Conservation (phyloP, 1,140 invertebrate species). For the Drosophila aff. region DNA sequence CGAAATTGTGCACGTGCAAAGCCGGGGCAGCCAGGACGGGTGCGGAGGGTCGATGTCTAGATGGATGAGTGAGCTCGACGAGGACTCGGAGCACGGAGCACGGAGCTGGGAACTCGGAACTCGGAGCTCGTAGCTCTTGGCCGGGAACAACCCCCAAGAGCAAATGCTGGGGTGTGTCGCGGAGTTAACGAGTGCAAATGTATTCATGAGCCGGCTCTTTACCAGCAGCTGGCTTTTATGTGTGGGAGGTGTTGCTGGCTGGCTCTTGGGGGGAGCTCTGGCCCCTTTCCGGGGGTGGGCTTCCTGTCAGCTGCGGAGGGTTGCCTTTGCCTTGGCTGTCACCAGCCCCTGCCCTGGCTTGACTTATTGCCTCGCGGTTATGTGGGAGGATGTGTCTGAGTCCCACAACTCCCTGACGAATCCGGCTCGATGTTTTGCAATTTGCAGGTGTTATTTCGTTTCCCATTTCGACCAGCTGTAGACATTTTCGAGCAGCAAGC, state of each 20-base stretch:
- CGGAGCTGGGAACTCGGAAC: neutral
- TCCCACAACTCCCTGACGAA: slow-evolving; percentile 55
- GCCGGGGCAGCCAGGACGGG: slow-evolving; percentile 21
- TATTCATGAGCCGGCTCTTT: slow-evolving; percentile 79
- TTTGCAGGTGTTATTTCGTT: slow-evolving; percentile 76
- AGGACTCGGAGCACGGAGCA: slow-evolving; percentile 1
- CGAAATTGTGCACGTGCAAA: slow-evolving; percentile 83
- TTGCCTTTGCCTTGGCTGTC: slow-evolving; percentile 11
- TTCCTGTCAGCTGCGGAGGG: slow-evolving; percentile 71
- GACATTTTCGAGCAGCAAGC: slow-evolving; percentile 46
- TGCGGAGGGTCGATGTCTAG: slow-evolving; percentile 1
- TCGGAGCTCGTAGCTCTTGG: neutral
- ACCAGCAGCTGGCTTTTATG: slow-evolving; percentile 59
- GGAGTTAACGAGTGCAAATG: slow-evolving; percentile 83
- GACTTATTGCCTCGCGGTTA: slow-evolving; percentile 69
- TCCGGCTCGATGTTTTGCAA: slow-evolving; percentile 72
- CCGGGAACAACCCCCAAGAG: slow-evolving; percentile 54
- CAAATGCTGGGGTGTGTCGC: slow-evolving; percentile 66
- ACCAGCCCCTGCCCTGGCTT: slow-evolving; percentile 1
- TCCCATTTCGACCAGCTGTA: slow-evolving; percentile 61
- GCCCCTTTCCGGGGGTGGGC: slow-evolving; percentile 32
- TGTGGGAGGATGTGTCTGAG: slow-evolving; percentile 20
- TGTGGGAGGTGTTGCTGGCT: slow-evolving; percentile 40
- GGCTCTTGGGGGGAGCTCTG: slow-evolving; percentile 9
- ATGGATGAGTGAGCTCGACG: slow-evolving; percentile 32